Evolutionary conservation across 2,888 invertebrate genomes (phyloP), one percentile per base, ranked within the genome.

Genomic region (Podotricha telesiphe): DNA sequence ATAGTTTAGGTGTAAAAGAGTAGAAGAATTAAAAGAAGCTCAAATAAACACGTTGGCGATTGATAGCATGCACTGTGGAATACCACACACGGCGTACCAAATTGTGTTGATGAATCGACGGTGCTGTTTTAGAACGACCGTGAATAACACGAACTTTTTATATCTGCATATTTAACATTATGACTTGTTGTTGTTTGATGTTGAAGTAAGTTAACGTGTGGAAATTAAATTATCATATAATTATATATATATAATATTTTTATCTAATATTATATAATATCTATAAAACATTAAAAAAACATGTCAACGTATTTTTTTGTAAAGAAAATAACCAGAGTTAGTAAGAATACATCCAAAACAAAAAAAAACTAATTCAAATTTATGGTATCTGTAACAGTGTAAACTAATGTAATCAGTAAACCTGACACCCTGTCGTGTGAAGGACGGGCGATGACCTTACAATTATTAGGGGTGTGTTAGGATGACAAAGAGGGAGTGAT

Each of bases 391-490:
- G 67, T 55, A 67, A 67, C 58, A 50, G 55, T 34, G 80, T 75
- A n/a, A n/a, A 76, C 78, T 82, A 82, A 83, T 80, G 75, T 75
- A 76, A 83, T 85, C 82, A 82, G 82, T 82, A 82, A 84, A 75
- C 72, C 79, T 37, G 80, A 83, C 79, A 82, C 83, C 76, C 76
- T 76, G 76, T 76, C 76, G 76, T 76, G 75, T 81, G 84, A 87
- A 88, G 89, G 89, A 80, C 89, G 85, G 77, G 71, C 79, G 73
- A 80, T 84, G 86, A 87, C 84, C 88, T 81, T 82, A 59, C 40
- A 10, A 76, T 53, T 28, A 51, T 65, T 58, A 75, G 59, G 73
- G 75, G 78, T 74, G 76, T 73, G 76, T 73, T 67, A 71, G 74
- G 75, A 74, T 74, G 70, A 74, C 63, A 67, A 76, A 42, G n/a